These are phyloP conservation scores for Bradynema listronoti DNA, from an alignment of 1,140 invertebrate species.

Conservation along the genomic window DNA sequence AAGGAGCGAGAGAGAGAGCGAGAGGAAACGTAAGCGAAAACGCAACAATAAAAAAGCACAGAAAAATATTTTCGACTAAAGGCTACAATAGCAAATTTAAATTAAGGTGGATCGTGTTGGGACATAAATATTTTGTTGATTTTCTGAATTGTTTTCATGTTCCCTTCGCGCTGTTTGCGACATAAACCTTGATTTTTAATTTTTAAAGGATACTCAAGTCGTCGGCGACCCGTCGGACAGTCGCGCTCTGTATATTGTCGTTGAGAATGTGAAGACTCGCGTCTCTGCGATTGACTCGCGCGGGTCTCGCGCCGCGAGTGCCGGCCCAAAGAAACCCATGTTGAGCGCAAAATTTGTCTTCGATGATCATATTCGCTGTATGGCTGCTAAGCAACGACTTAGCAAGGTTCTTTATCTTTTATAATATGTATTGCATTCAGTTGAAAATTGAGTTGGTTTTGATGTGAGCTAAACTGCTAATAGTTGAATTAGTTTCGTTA, in stretches of 20 bases:
- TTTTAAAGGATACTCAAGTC: constrained; percentile 65
- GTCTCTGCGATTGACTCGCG: constrained; percentile 61
- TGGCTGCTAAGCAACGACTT: constrained; percentile 68
- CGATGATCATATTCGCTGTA: constrained; percentile 93
- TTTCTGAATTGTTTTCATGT: too few species aligned
- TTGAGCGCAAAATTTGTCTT: constrained; percentile 88
- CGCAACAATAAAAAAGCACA: too few species aligned
- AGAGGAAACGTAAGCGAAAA: too few species aligned
- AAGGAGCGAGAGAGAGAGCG: too few species aligned
- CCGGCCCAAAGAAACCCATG: constrained; percentile 62
- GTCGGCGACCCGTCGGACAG: constrained; percentile 90
- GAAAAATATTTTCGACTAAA: too few species aligned
- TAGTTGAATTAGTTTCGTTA: constrained; percentile 8
- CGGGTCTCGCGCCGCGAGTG: too few species aligned
- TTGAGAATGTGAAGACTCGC: constrained; percentile 68
- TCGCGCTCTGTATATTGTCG: constrained; percentile 84
- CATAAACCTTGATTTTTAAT: neutral
- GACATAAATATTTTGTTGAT: too few species aligned
- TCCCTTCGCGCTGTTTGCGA: too few species aligned
- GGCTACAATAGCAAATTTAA: too few species aligned
- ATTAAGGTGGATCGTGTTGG: too few species aligned
- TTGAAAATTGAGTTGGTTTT: neutral
- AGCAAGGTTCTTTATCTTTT: constrained; percentile 66
- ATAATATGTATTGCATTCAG: too few species aligned
- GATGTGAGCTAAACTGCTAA: constrained; percentile 6